phyloP scores from a whole-genome alignment of 2,888 invertebrate species.

The Acanthopleura granulata region DNA sequence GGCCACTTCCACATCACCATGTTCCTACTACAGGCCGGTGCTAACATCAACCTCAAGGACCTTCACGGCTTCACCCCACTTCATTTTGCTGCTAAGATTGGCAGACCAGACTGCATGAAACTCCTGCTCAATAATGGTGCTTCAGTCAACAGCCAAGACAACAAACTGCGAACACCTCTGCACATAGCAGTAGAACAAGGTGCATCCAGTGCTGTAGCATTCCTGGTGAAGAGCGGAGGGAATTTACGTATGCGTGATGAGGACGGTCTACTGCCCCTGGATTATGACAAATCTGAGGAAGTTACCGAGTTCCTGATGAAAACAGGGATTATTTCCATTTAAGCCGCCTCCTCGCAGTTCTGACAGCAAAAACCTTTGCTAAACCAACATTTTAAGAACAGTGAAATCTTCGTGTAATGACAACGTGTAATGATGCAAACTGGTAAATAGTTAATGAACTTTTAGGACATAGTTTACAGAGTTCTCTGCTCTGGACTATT shows the following conservation, averaged over 20 bases:
- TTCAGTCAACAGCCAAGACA: slow-evolving; percentile 47
- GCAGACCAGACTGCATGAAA: slow-evolving; percentile 40
- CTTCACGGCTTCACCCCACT: slow-evolving; percentile 53
- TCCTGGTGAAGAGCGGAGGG: slow-evolving; percentile 44
- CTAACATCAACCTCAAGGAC: slow-evolving; percentile 51
- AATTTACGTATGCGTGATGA: slow-evolving; percentile 44
- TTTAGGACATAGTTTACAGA: too few relatives aligned
- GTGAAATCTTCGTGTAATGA: too few relatives aligned
- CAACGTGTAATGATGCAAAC: too few relatives aligned
- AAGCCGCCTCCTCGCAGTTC: too few relatives aligned
- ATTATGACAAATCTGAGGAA: slow-evolving; percentile 36
- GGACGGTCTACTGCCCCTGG: slow-evolving; percentile 41
- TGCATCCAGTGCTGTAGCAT: slow-evolving; percentile 35
- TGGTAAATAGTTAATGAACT: too few relatives aligned
- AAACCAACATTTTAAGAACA: too few relatives aligned
- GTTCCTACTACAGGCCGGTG: slow-evolving; percentile 45
- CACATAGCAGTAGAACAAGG: slow-evolving; percentile 47
- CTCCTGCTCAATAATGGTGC: slow-evolving; percentile 45
- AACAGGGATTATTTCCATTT: slow-evolving; percentile 6
- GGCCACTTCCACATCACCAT: slow-evolving; percentile 40
- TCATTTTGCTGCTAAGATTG: slow-evolving; percentile 44
- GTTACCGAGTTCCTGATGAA: slow-evolving; percentile 21
- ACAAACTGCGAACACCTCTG: slow-evolving; percentile 48
- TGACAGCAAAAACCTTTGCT: too few relatives aligned
- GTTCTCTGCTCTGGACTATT: too few relatives aligned